Evolutionary conservation across 2,888 invertebrate species (phyloP).

Genomic region (Serrognathus titanus): DNA sequence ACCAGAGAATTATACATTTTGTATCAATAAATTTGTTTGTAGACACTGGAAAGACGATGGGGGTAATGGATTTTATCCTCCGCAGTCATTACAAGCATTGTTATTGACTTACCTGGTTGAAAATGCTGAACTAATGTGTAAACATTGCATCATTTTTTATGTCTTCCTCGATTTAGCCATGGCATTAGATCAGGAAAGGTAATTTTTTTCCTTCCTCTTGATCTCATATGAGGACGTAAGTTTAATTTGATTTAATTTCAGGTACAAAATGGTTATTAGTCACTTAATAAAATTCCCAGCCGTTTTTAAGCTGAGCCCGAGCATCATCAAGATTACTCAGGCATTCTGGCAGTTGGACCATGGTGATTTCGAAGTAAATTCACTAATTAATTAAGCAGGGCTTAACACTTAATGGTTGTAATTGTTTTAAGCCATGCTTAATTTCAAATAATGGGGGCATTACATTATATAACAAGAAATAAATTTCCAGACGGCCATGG

Average conservation of each 20-base stretch:
- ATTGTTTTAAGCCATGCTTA: too few relatives aligned
- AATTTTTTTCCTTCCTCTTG: slow-evolving; percentile 19
- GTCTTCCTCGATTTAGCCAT: slow-evolving; percentile 77
- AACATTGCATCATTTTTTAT: slow-evolving; percentile 78
- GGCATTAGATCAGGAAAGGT: slow-evolving; percentile 61
- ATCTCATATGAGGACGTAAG: too few relatives aligned
- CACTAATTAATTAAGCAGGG: background rate
- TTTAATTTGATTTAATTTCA: slow-evolving; percentile 28
- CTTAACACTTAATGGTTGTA: too few relatives aligned
- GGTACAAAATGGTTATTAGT: slow-evolving; percentile 62
- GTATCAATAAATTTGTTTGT: slow-evolving; percentile 16
- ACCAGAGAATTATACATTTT: slow-evolving; percentile 12
- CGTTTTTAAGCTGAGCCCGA: slow-evolving; percentile 71
- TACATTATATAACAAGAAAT: background rate
- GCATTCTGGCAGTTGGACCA: slow-evolving; percentile 90
- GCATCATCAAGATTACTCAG: slow-evolving; percentile 74
- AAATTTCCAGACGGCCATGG: slow-evolving; percentile 58
- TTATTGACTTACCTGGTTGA: slow-evolving; percentile 72
- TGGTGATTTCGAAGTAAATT: slow-evolving; percentile 70
- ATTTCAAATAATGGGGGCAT: too few relatives aligned
- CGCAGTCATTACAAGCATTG: slow-evolving; percentile 75
- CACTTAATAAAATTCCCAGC: slow-evolving; percentile 76
- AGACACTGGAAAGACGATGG: slow-evolving; percentile 67
- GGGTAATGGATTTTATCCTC: slow-evolving; percentile 73
- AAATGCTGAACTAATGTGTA: slow-evolving; percentile 62